phyloP scores from a whole-genome alignment of 2,113 vertebrate genomes.

The Hippolais icterina region DNA sequence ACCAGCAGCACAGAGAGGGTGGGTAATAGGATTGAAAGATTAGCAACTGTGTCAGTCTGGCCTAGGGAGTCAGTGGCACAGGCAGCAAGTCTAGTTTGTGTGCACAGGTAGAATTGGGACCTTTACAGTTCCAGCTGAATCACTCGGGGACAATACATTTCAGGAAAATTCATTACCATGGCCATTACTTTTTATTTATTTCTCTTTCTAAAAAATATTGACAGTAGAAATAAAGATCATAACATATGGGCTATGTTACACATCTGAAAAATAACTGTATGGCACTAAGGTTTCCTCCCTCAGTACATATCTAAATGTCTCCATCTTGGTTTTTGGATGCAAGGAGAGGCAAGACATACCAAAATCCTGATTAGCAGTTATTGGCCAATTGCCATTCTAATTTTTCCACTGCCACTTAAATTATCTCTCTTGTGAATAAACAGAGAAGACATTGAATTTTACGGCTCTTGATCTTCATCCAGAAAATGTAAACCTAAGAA shows the following conservation, averaged over 20 bases:
- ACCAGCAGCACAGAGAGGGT: not conserved
- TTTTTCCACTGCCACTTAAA: not conserved
- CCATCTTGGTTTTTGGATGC: not conserved
- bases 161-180: not conserved
- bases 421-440: not conserved
- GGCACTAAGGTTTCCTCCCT: not conserved
- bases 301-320: not conserved
- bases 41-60: not conserved
- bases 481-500: not conserved
- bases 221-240: not conserved
- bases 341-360: not conserved
- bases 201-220: not conserved
- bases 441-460: not conserved
- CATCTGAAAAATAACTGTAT: not conserved
- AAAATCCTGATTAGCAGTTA: not conserved
- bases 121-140: not conserved
- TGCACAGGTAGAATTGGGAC: not conserved
- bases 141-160: fast-evolving
- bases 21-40: not conserved
- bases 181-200: not conserved
- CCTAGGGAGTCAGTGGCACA: not conserved
- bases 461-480: not conserved
- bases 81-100: not conserved
- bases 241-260: not conserved
- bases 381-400: not conserved